A percentile compares a stretch with the other conserved stretches of the same genome.
Conservation (phyloP, 2,888 invertebrate species). For the Caenorhabditis panamensis region DNA sequence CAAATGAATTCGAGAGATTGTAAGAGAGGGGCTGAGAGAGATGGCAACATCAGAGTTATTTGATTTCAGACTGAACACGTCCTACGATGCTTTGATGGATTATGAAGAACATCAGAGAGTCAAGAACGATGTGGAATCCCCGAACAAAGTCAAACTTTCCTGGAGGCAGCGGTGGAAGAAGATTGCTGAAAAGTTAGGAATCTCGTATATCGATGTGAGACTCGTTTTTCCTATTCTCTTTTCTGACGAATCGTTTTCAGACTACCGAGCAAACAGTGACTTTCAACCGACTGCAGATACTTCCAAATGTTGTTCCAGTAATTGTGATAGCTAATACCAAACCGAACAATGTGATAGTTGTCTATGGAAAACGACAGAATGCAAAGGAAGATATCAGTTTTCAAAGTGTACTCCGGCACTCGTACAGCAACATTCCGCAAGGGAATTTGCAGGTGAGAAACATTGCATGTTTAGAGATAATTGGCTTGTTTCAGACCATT, state of each 20-base stretch:
- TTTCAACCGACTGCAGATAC: conserved; percentile 17
- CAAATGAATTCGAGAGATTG: conserved; percentile 40
- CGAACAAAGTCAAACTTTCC: not conserved
- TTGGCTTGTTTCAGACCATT: conserved; percentile 46
- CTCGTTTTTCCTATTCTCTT: not conserved
- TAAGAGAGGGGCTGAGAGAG: conserved; percentile 5
- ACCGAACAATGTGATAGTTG: conserved; percentile 24
- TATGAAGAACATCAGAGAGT: conserved; percentile 55
- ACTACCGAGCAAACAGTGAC: conserved; percentile 1
- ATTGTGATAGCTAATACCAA: conserved; percentile 27
- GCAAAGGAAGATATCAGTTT: conserved; percentile 45
- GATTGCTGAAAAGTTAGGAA: conserved; percentile 29
- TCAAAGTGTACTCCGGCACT: conserved; percentile 45
- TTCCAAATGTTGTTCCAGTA: conserved; percentile 27
- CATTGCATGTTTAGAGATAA: too few relatives aligned
- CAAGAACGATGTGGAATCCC: conserved; percentile 4
- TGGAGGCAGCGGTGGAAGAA: conserved; percentile 26
- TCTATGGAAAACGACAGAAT: conserved; percentile 31
- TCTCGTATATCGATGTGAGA: conserved; percentile 35
- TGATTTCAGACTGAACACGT: conserved; percentile 22
- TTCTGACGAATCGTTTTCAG: not conserved
- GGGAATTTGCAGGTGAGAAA: conserved; percentile 38
- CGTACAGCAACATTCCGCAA: conserved; percentile 55
- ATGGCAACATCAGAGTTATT: not conserved
- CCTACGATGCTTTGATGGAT: conserved; percentile 38